Evolutionary conservation across 2,797 vertebrate species (phyloP).

Genomic region (Eulemur coronatus): DNA sequence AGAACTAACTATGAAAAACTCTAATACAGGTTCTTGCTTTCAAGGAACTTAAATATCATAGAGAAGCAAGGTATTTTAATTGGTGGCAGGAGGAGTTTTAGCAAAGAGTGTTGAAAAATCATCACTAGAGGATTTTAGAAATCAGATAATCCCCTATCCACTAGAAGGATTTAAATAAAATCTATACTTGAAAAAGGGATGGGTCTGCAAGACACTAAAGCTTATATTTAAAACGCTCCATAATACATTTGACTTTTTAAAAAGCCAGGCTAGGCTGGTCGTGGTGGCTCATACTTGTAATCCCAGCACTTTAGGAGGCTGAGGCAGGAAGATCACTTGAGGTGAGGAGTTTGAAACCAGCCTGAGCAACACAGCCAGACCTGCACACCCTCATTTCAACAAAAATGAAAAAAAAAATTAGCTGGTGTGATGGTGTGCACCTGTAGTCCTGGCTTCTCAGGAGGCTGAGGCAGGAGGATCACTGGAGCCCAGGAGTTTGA

Average conservation of each 20-base stretch:
- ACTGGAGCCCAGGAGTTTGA: neutral
- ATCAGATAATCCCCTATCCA: neutral
- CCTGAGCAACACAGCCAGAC: neutral
- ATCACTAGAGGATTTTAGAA: neutral
- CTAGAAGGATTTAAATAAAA: conserved; percentile 35
- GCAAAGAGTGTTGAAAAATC: neutral
- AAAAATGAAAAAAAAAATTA: neutral
- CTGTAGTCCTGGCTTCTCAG: neutral
- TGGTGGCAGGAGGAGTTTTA: neutral
- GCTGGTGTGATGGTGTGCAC: too few species aligned
- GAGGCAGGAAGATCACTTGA: neutral
- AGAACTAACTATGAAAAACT: neutral
- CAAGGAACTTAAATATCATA: conserved; percentile 2
- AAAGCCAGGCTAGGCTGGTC: neutral
- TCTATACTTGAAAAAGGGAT: neutral
- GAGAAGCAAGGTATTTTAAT: conserved; percentile 7
- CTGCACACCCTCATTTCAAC: neutral
- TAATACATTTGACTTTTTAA: neutral
- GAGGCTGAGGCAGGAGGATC: neutral
- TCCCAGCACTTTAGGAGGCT: neutral
- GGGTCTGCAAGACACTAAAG: neutral
- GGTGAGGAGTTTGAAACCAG: neutral
- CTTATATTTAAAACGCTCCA: conserved; percentile 33
- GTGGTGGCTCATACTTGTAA: neutral
- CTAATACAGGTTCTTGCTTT: neutral